These are phyloP conservation scores for Anoplius nigerrimus DNA, from an alignment of 2,888 invertebrate species.

Conservation along the genomic window DNA sequence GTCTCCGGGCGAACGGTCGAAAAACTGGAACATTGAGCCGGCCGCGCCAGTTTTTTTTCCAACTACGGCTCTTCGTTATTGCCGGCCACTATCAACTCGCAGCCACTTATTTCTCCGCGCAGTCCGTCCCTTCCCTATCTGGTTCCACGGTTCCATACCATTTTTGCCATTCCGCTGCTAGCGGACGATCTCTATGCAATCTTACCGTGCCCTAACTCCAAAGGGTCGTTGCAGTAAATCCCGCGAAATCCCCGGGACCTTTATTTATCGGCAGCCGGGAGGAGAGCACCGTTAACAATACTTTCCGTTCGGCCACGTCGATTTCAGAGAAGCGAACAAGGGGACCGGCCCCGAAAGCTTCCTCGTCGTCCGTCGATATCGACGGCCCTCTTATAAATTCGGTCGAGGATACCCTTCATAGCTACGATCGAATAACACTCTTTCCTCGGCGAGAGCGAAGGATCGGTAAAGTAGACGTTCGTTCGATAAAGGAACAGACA, in stretches of 20 bases:
- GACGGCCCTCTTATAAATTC: too few species aligned
- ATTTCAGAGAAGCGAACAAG: constrained; percentile 31
- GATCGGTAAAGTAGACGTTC: too few species aligned
- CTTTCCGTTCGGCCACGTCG: constrained; percentile 49
- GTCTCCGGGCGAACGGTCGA: too few species aligned
- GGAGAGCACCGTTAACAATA: constrained; percentile 50
- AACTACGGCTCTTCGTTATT: neutral
- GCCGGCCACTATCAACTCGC: constrained; percentile 17
- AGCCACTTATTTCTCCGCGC: neutral
- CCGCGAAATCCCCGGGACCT: constrained; percentile 58
- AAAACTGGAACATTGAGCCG: too few species aligned
- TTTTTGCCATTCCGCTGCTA: constrained; percentile 18
- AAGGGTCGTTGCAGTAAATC: constrained; percentile 68
- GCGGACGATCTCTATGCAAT: constrained; percentile 36
- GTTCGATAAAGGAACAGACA: too few species aligned
- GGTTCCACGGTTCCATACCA: constrained; percentile 22
- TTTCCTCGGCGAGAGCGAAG: too few species aligned
- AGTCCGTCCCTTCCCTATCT: constrained; percentile 38
- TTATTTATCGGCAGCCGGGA: constrained; percentile 67
- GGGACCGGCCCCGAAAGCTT: too few species aligned
- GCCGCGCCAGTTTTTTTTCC: too few species aligned
- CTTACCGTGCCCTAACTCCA: constrained; percentile 59
- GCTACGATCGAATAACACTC: too few species aligned
- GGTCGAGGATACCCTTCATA: too few species aligned
- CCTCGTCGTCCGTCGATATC: constrained; percentile 31